Conservation (phyloP, 2,113 vertebrate species). For the Poicephalus meyeri region DNA sequence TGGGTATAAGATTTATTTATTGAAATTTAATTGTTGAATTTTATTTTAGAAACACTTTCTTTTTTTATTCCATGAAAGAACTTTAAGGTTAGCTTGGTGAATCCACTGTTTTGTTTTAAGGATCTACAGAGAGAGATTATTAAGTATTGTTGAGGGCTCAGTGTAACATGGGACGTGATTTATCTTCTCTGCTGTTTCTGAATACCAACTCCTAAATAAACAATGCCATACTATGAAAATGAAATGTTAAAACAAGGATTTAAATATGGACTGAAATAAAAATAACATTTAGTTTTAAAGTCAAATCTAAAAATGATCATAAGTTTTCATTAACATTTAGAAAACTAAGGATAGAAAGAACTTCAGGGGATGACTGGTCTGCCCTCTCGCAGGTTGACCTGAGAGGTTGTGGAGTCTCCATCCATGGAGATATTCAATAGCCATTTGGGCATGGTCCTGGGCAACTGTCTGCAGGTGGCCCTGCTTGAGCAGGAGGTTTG, state of each 20-base stretch:
- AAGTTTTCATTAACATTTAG: not conserved
- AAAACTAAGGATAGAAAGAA: not conserved
- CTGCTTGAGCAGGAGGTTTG: not conserved
- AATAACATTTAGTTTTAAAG: not conserved
- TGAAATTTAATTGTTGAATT: not conserved
- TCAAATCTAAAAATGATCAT: not conserved
- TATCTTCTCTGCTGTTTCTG: not conserved
- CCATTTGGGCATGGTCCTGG: not conserved
- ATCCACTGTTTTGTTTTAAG: not conserved
- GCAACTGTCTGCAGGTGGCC: not conserved
- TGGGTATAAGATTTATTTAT: not conserved
- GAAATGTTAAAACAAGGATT: not conserved
- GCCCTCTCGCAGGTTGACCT: not conserved
- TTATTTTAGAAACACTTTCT: not conserved
- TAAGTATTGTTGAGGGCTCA: not conserved
- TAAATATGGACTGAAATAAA: not conserved
- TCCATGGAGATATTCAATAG: not conserved
- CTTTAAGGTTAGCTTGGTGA: not conserved
- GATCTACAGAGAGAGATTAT: not conserved
- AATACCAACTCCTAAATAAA: not conserved
- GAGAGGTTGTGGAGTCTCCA: not conserved
- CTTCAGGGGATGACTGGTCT: not conserved
- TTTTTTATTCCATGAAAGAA: not conserved
- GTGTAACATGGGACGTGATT: not conserved
- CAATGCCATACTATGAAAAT: rapidly evolving